These are phyloP conservation scores for Dufourea novaeangliae DNA, from an alignment of 1,140 invertebrate genomes.

Conservation along the genomic window DNA sequence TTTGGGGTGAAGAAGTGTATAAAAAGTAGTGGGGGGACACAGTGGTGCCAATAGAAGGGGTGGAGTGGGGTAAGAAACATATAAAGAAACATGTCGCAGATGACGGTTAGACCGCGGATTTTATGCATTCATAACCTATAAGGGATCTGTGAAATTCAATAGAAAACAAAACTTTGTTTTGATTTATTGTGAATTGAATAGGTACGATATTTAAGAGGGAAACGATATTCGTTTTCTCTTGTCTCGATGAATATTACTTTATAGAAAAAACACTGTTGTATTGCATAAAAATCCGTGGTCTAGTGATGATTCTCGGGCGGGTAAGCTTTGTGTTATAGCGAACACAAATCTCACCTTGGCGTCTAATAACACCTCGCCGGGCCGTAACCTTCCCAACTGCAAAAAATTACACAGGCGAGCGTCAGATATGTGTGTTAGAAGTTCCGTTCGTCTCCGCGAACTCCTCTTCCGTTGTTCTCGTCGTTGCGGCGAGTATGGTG, in stretches of 20 bases:
- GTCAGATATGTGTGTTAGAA: conserved; percentile 62
- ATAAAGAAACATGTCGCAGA: conserved; percentile 62
- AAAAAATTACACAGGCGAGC: conserved; percentile 79
- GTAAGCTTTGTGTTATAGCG: conserved; percentile 85
- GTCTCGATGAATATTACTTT: too few relatives aligned
- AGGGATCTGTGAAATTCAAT: too few relatives aligned
- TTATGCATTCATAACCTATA: too few relatives aligned
- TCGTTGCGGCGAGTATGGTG: background rate
- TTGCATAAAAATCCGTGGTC: too few relatives aligned
- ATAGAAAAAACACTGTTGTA: too few relatives aligned
- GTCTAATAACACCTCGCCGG: conserved; percentile 90
- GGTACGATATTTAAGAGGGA: too few relatives aligned
- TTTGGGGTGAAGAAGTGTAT: conserved; percentile 42
- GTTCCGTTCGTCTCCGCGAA: background rate
- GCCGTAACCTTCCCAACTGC: conserved; percentile 88
- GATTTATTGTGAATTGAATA: too few relatives aligned
- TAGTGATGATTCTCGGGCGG: conserved; percentile 76
- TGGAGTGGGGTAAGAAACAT: conserved; percentile 15
- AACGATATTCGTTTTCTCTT: too few relatives aligned
- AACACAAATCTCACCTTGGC: conserved; percentile 89
- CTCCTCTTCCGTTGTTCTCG: background rate
- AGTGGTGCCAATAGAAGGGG: background rate
- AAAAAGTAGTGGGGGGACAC: conserved; percentile 33
- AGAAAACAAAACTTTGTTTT: too few relatives aligned
- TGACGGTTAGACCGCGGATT: too few relatives aligned